Evolutionary conservation across 2,888 invertebrate genomes (phyloP).

Genomic region (Rhagonycha fulva): DNA sequence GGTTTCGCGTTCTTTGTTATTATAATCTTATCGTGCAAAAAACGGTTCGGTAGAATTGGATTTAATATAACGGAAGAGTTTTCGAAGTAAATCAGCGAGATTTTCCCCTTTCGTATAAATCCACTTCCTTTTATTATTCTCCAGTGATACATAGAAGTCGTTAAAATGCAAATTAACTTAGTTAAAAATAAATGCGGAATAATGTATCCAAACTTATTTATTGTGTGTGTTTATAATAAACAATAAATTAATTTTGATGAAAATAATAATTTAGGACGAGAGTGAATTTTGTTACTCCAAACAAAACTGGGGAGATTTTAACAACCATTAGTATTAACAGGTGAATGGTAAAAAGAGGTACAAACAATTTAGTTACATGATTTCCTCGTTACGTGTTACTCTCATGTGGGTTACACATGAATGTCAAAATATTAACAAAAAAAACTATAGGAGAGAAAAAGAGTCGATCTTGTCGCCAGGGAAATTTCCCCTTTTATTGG

Average conservation of each 20-base stretch:
- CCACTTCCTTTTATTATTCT: constrained; percentile 31
- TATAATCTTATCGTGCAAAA: constrained; percentile 17
- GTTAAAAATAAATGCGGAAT: constrained; percentile 23
- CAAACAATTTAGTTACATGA: constrained; percentile 12
- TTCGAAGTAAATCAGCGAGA: constrained; percentile 26
- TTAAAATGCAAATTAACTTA: constrained; percentile 30
- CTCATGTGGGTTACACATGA: constrained; percentile 15
- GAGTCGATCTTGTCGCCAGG: constrained; percentile 30
- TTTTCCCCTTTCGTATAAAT: constrained; percentile 27
- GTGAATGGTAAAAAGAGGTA: neutral
- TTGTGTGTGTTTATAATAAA: neutral
- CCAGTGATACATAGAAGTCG: constrained; percentile 28
- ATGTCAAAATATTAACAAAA: constrained; percentile 27
- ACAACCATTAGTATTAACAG: neutral
- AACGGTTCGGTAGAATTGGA: constrained; percentile 13
- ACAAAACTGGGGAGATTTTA: neutral
- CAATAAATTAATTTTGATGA: neutral
- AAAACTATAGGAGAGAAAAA: constrained; percentile 25
- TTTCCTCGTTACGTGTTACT: constrained; percentile 24
- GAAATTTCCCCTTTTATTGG: constrained; percentile 32
- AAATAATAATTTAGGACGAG: neutral
- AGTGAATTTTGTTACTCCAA: neutral
- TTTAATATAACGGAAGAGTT: constrained; percentile 24
- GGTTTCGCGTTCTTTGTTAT: constrained; percentile 5
- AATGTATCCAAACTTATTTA: constrained; percentile 23